Base-by-base conservation (phyloP, 1,140 invertebrate species). In the Linepithema humile region DNA sequence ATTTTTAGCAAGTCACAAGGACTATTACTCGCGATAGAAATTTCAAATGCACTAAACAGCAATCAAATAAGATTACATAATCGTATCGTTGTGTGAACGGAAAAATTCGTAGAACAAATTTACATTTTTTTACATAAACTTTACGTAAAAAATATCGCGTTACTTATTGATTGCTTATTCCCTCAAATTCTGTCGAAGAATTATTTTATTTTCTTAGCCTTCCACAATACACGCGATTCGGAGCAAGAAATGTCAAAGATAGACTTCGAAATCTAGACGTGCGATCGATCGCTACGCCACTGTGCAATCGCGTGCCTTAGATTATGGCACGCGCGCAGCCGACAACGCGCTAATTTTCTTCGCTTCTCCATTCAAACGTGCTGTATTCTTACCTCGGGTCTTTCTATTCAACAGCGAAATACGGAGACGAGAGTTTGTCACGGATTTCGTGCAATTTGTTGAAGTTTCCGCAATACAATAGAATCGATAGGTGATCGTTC, bases 291-390 rank as follows among this genome's bases (percentile, higher is more conserved):
- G 43, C 40, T 82, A 82, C 69, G 69, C 20, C 29, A 82, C 3
- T 82, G 62, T 69, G 15, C 6, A 45, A 60, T 82, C 53, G 69
- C 78, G 53, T 60, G 69, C 5, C 40, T n/a, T 5, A 12, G 1
- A 2, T 78, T 6, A 40, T n/a, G 48, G 1, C 75, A 55, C 48
- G 64, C 74, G 17, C 74, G 17, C 23, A 32, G 29, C 55, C 23
- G 53, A 32, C 78, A n/a, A 74, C 53, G 69, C 69, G 69, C 29
- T 29, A 74, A 74, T 74, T 50, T 82, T 74, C 17, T 15, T 55
- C 53, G 38, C 26, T 45, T 23, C 55, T 82, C 29, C 40, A 62
- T 82, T 82, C 48, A 38, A 82, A 78, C 40, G 43, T 17, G 7
- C 3, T 38, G 40, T 48, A 26, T 48, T 9, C 29, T 73, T 38